Evolutionary conservation across 2,797 vertebrate genomes (phyloP), one percentile per base, ranked within the genome.

Genomic region (Acanthiza pusilla): DNA sequence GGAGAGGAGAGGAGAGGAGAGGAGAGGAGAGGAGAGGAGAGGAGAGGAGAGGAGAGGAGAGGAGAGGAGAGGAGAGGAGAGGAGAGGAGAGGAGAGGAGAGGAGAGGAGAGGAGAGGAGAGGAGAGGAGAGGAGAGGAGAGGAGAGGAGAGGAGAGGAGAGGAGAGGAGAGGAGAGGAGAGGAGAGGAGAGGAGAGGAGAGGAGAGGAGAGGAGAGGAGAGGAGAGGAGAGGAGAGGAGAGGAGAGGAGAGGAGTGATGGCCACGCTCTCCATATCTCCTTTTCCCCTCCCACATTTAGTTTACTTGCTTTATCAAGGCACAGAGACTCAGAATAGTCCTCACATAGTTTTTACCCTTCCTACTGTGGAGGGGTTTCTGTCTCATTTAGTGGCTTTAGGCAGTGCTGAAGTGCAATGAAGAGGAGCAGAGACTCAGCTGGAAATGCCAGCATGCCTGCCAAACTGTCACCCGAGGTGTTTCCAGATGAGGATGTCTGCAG

Each of bases 391-490:
- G 91, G 80, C 92, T 95, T 92, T 16, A 91, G 76, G 86, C 93
- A 80, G 57, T 74, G 74, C 95, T 93, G 92, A 57, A 89, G 78
- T 95, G 93, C 91, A 93, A 40, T 54, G 55, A 91, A 80, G 84
- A 95, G 86, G 93, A 87, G 95, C 68, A 89, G 89, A 42, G 87
- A 61, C 82, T 85, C 71, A 25, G 90, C 86, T 97, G 92, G 84
- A 94, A 96, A 61, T 87, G 86, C 88, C 90, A 91, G 77, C 3
- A 3, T 92, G 90, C 67, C 95, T 95, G 94, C 91, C 93, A 93
- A 92, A 73, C 94, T 96, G 94, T 92, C 96, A 94, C 92, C 88
- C 1, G 29, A 95, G 92, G 91, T 96, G 88, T 47, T 96, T 95
- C 70, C 85, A 91, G 90, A 93, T 73, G 60, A 95, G 94, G 74